Percentiles rank a stretch among this genome's conserved stretches.
Evolutionary conservation across 2,113 vertebrate genomes (phyloP).

Genomic region (Petrocephalus zakoni): DNA sequence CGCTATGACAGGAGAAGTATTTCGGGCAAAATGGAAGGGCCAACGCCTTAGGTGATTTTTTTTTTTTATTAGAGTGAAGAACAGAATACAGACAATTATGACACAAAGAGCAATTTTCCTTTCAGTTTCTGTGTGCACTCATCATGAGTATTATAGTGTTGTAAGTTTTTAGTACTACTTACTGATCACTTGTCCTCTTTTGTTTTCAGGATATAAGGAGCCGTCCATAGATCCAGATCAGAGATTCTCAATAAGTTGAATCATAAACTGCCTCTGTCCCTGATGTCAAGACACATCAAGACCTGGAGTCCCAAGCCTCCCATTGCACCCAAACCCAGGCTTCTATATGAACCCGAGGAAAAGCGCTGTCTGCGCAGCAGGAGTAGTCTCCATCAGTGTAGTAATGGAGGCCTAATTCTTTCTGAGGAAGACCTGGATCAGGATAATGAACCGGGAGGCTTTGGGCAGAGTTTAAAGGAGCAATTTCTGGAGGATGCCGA

Average conservation of each 20-base stretch:
- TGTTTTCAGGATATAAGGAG: constrained; percentile 72
- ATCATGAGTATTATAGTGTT: not conserved
- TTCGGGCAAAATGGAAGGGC: not conserved
- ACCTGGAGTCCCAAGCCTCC: constrained; percentile 79
- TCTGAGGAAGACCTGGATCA: constrained; percentile 48
- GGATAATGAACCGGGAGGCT: constrained; percentile 45
- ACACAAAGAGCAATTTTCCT: not conserved
- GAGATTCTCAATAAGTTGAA: constrained; percentile 62
- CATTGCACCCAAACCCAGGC: constrained; percentile 82
- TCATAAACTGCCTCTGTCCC: constrained; percentile 63
- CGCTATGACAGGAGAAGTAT: not conserved
- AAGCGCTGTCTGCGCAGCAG: constrained; percentile 45
- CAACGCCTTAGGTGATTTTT: not conserved
- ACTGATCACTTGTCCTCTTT: constrained; percentile 53
- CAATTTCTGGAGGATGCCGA: constrained; percentile 26
- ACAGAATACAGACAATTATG: not conserved
- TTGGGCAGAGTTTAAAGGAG: constrained; percentile 43
- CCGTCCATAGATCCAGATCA: constrained; percentile 82
- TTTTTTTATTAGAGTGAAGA: not conserved
- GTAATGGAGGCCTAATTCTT: constrained; percentile 56
- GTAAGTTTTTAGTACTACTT: not conserved
- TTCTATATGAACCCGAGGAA: constrained; percentile 58
- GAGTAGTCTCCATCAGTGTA: constrained; percentile 56
- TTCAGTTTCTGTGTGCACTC: not conserved
- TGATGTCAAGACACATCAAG: constrained; percentile 59